Evolutionary conservation across 2,888 invertebrate species (phyloP).

Genomic region (Limenitis camilla): DNA sequence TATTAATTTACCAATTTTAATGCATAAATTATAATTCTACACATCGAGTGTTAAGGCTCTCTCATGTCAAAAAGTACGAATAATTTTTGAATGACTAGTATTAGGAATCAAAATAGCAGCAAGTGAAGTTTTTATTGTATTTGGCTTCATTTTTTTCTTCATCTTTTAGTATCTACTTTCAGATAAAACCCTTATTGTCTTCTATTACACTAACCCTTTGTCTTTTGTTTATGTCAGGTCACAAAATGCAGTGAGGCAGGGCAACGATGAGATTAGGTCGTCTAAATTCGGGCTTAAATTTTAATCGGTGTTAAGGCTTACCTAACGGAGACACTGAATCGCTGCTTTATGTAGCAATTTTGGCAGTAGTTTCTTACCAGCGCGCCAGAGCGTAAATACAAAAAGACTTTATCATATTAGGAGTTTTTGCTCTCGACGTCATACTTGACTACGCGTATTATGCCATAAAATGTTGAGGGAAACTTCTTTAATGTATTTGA

Average conservation of each 20-base stretch:
- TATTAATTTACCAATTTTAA: no score
- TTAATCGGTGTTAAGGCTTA: conserved; percentile 59
- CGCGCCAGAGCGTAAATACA: conserved; percentile 36
- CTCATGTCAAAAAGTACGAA: no score
- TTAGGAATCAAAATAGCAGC: no score
- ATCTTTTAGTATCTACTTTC: conserved; percentile 5
- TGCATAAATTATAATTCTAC: no score
- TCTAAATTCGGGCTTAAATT: conserved; percentile 67
- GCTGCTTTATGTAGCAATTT: conserved; percentile 47
- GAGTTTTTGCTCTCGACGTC: not conserved
- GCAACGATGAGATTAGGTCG: conserved; percentile 60
- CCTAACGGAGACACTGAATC: conserved; percentile 44
- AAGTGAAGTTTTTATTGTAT: no score
- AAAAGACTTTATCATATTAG: conserved; percentile 24
- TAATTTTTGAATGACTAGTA: no score
- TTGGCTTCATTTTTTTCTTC: no score
- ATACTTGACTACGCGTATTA: no score
- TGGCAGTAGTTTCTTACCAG: conserved; percentile 50
- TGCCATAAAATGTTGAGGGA: no score
- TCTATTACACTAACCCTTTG: conserved; percentile 48
- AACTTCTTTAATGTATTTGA: no score
- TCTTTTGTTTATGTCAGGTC: conserved; percentile 43
- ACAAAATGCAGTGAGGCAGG: conserved; percentile 58
- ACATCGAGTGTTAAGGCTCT: no score
- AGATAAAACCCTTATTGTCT: conserved; percentile 44